Base-by-base conservation (phyloP, 1,140 invertebrate species). In the Gryon sp. region DNA sequence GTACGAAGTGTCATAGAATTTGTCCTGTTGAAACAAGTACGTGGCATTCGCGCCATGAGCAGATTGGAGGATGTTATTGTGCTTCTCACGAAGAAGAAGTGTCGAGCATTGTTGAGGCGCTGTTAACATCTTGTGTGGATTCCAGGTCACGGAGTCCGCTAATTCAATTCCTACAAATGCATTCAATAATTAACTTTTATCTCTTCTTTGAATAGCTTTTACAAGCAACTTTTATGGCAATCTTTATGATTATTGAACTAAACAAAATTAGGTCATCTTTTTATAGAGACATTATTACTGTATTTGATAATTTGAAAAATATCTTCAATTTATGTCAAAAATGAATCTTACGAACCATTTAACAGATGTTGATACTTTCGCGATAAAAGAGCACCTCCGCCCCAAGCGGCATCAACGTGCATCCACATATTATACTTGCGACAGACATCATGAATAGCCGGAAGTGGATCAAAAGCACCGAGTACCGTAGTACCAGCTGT, bases 341-440 rank as follows among this genome's bases (percentile, higher is more conserved):
- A n/a, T n/a, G n/a, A n/a, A n/a, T n/a, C n/a, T n/a, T n/a, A n/a
- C 20, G 0, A 26, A 78, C 97, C 97, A 26, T 92, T 91, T 11
- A 98, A 86, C 6, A 97, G 88, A 79, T 94, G 89, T 41, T 92
- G 91, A 84, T 97, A 92, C 84, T 93, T 95, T 40, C 90, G 90
- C 0, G 96, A 97, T 84, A 99, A 91, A 6, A 99, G 88, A 0
- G 95, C 94, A 6, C 96, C 96, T 2, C 97, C 97, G 26, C 94
- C 94, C 97, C 97, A 99, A 2, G 97, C 97, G 0, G 96, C 97
- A 83, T 99, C 98, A 0, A 98, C 96, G 83, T 99, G 98, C 19
- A 99, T 87, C 98, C 98, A 99, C 48, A 99, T 84, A 2, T 92
- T 91, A 79, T 97, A 92, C 81, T 95, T 92, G 65, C 93, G 85